phyloP scores from a whole-genome alignment of 2,797 vertebrate genomes.

The Aplochiton taeniatus region DNA sequence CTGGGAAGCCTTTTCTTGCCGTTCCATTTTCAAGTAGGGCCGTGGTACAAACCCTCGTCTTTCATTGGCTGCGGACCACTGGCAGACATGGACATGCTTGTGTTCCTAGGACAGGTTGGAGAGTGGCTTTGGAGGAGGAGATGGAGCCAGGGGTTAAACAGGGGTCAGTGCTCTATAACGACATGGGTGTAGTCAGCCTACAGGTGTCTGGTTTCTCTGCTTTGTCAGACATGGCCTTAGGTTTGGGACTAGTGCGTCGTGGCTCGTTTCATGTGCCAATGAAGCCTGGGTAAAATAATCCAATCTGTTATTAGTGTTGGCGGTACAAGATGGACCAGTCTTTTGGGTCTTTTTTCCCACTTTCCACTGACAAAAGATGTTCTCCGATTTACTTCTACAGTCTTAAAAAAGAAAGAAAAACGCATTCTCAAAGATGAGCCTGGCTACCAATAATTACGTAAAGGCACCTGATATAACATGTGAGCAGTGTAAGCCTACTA shows the following conservation, averaged over 20 bases:
- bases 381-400: too few relatives aligned
- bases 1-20: conserved; percentile 44
- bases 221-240: conserved; percentile 44
- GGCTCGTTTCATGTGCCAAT: conserved; percentile 13
- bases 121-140: conserved; percentile 53
- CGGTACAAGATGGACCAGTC: neutral
- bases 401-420: too few relatives aligned
- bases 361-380: too few relatives aligned
- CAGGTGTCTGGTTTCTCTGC: conserved; percentile 48
- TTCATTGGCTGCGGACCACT: conserved; percentile 55
- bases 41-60: conserved; percentile 24
- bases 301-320: conserved; percentile 4
- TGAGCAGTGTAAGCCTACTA: neutral
- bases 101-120: conserved; percentile 44
- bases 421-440: neutral
- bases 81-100: conserved; percentile 51
- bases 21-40: conserved; percentile 46
- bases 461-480: too few relatives aligned
- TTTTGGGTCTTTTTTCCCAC: neutral
- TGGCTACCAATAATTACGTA: neutral
- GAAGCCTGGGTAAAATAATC: neutral
- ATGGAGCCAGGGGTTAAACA: conserved; percentile 59
- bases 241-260: neutral
- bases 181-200: conserved; percentile 47
- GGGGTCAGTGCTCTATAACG: conserved; percentile 61